Base-by-base conservation (phyloP, 35 echinoderm and acorn worm species). In the Anneissia japonica region DNA sequence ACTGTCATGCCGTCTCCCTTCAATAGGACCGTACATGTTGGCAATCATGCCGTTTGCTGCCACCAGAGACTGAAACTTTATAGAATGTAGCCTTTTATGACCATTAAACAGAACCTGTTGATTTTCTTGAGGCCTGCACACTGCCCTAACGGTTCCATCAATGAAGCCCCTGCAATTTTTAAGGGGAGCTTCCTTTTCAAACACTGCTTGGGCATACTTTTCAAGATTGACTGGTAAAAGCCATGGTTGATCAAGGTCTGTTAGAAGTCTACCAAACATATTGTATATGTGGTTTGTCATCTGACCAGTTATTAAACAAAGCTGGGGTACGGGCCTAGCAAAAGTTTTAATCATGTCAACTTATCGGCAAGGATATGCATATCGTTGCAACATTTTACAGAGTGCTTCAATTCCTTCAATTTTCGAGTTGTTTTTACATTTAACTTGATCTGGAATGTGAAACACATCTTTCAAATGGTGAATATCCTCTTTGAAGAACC, bases 351-450 rank as follows among this genome's bases (percentile, higher is more conserved):
- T 26, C 51, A 64, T 64, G 21, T 64, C 51, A 23, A 64, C 21
- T 3, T 23, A 64, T 26, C 51, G 7, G 19, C 51, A 64, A 19
- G 51, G 51, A 64, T 64, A 64, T 64, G 51, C 51, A 64, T 16
- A 26, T 64, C 51, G 7, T 28, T 56, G 32, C 4, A 94, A 40
- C 14, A 77, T 46, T 19, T 87, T 36, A 34, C 88, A 92, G 23
- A 92, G 43, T 16, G 90, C 85, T 46, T 94, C 92, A 32, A 87
- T 28, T 0, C 79, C 92, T 35, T 46, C 36, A n/a, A 90, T 36
- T 43, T 46, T 72, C 38, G 86, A 31, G 28, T 81, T 46, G 56
- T 93, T 93, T 13, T 28, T 43, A 34, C 30, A 88, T 45, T 38
- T 85, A 31, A 85, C 80, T 35, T 30, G 5, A 0, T 88, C 37